Conservation (phyloP, 2,113 vertebrate species). For the Sciurus niger region DNA sequence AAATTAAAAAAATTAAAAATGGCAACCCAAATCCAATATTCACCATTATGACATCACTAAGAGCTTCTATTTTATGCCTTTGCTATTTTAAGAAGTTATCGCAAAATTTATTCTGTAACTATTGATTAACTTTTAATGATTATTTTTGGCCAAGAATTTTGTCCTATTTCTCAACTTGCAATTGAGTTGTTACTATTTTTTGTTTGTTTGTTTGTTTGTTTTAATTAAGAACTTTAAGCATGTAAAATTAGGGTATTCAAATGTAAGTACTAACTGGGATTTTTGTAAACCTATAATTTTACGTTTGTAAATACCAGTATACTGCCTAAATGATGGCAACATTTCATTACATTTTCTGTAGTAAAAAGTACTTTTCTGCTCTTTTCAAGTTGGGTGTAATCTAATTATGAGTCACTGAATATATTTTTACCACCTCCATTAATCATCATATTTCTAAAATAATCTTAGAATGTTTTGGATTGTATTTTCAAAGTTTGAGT, state of each 20-base stretch:
- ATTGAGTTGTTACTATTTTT: conserved; percentile 60
- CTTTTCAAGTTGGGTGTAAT: conserved; percentile 62
- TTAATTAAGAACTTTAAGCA: conserved; percentile 67
- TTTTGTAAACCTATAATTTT: conserved; percentile 79
- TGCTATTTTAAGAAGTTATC: conserved; percentile 34
- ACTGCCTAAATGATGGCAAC: conserved; percentile 66
- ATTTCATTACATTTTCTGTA: conserved; percentile 72
- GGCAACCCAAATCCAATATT: not conserved
- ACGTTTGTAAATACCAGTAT: conserved; percentile 66
- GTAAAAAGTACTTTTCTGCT: conserved; percentile 67
- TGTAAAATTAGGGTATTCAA: conserved; percentile 75
- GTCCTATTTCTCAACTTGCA: conserved; percentile 69
- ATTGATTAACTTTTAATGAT: conserved; percentile 69
- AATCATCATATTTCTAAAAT: conserved; percentile 39
- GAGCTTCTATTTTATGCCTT: conserved; percentile 47
- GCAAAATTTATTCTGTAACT: conserved; percentile 53
- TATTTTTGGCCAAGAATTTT: conserved; percentile 69
- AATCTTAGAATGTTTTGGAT: not conserved
- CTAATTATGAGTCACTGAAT: conserved; percentile 66
- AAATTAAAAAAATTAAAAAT: not conserved
- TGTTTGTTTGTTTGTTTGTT: not conserved
- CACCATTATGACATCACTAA: conserved; percentile 18
- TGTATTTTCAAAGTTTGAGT: conserved; percentile 61
- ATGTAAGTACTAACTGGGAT: conserved; percentile 62
- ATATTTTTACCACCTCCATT: conserved; percentile 50